Percentiles rank a stretch among this genome's conserved stretches.
phyloP scores from a whole-genome alignment of 2,888 invertebrate species.

The Orchesellides sinensis region DNA sequence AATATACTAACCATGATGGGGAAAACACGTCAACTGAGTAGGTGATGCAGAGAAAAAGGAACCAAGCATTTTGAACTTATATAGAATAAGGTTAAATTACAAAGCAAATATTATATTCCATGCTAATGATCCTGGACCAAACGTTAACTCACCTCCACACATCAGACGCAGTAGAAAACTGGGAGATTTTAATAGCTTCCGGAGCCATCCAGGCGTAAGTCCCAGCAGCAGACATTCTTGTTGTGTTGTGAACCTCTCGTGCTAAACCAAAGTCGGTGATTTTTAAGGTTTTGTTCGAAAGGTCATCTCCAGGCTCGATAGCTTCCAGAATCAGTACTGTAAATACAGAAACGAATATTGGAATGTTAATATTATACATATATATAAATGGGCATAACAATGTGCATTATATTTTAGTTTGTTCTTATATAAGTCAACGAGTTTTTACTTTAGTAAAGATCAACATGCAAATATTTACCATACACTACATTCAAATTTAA shows the following conservation, averaged over 20 bases:
- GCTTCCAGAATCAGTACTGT: constrained; percentile 65
- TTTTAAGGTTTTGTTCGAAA: constrained; percentile 94
- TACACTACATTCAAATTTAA: too few relatives aligned
- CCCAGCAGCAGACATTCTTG: constrained; percentile 97
- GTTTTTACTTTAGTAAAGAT: too few relatives aligned
- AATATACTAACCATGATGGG: too few relatives aligned
- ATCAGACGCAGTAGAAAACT: constrained; percentile 95
- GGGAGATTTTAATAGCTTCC: constrained; percentile 94
- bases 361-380: too few relatives aligned
- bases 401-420: too few relatives aligned
- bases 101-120: background rate
- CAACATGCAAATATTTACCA: too few relatives aligned
- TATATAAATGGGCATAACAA: too few relatives aligned
- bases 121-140: too few relatives aligned
- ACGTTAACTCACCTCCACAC: constrained; percentile 93
- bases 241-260: constrained; percentile 96
- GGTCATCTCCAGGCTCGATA: constrained; percentile 80
- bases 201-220: constrained; percentile 99
- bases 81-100: constrained; percentile 1
- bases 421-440: too few relatives aligned
- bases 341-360: background rate
- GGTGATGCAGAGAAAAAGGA: too few relatives aligned
- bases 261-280: constrained; percentile 98
- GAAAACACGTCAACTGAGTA: too few relatives aligned
- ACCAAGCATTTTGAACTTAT: background rate